Percentiles rank a stretch among this genome's conserved stretches.
These are phyloP conservation scores for Poecile atricapillus DNA, from an alignment of 2,113 vertebrate genomes.

Conservation along the genomic window DNA sequence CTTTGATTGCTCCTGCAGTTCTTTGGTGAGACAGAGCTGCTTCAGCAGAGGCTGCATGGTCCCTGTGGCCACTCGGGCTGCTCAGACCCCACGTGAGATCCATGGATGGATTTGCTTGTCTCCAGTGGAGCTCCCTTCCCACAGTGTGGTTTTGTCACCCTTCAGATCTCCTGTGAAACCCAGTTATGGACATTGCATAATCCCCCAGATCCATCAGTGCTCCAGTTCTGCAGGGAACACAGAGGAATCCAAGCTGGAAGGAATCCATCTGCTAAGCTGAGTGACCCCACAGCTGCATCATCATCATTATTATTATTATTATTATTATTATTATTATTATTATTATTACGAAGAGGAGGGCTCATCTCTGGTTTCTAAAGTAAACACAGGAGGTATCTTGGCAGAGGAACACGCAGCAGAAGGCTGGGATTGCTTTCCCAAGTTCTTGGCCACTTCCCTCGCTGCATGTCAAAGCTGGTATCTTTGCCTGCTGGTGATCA, in stretches of 20 bases:
- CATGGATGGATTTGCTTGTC: background rate
- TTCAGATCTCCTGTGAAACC: slow-evolving; percentile 7
- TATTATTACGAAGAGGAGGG: slow-evolving; percentile 26
- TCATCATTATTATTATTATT: background rate
- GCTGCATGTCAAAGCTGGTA: slow-evolving; percentile 68
- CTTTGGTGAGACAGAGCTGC: background rate
- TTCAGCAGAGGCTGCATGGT: background rate
- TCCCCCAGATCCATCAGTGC: background rate
- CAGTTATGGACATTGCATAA: background rate
- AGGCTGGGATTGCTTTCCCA: slow-evolving; percentile 36
- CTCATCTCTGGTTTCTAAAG: slow-evolving; percentile 31
- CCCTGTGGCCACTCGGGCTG: background rate
- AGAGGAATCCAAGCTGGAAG: slow-evolving; percentile 19
- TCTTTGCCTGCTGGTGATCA: slow-evolving; percentile 31
- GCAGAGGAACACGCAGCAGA: slow-evolving; percentile 13
- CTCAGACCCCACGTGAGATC: background rate
- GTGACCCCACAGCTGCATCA: slow-evolving; percentile 22
- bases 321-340: slow-evolving; percentile 4
- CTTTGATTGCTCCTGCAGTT: background rate
- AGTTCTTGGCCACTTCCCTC: slow-evolving; percentile 41
- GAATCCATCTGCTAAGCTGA: slow-evolving; percentile 17
- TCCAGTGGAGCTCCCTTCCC: background rate
- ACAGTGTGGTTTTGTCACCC: background rate
- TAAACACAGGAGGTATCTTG: slow-evolving; percentile 58
- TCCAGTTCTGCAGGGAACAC: background rate